Base-by-base conservation (phyloP, 1,140 invertebrate species). In the Neodiprion pinetum region DNA sequence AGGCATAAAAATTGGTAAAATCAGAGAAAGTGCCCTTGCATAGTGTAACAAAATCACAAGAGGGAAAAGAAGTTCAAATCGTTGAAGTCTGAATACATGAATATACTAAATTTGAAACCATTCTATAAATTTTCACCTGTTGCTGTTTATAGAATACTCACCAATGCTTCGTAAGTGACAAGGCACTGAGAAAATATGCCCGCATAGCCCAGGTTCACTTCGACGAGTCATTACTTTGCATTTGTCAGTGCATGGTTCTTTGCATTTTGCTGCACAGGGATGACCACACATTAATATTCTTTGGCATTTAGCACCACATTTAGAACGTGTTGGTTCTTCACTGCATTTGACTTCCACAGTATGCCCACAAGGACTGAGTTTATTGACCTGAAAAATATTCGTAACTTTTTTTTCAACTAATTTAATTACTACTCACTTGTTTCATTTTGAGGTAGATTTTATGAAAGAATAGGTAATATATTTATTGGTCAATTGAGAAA, bases 311-410 rank as follows among this genome's bases (percentile, higher is more conserved):
- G 73, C 47, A 7, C 47, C 80, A 73, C 90, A 91, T 12, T 80
- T 23, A 4, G 67, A 69, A 9, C 81, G 79, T 7, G 72, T 76
- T 0, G 86, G 76, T 28, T 61, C 74, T 70, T 79, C 50, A 48
- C 72, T 74, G 76, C 90, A 90, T 73, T 80, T 71, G 2, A 88
- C 72, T 72, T 76, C 81, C 2, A 89, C 74, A 67, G 72, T 77
- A 76, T 91, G 90, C 0, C 83, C 80, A 80, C 90, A 91, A 7
- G 77, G 77, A 65, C 90, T 85, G 9, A 17, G 48, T 82, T 91
- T 91, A 9, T 79, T 76, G 0, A 90, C 86, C 90, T 91, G 73
- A 50, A 81, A 81, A 74, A 71, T 17, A 80, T 49, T 75, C 72
- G 70, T 71, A 73, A 47, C 40, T 75, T 72, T 61, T 73, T 23